Conservation (phyloP, 2,888 invertebrate species). For the Amaurobius ferox region DNA sequence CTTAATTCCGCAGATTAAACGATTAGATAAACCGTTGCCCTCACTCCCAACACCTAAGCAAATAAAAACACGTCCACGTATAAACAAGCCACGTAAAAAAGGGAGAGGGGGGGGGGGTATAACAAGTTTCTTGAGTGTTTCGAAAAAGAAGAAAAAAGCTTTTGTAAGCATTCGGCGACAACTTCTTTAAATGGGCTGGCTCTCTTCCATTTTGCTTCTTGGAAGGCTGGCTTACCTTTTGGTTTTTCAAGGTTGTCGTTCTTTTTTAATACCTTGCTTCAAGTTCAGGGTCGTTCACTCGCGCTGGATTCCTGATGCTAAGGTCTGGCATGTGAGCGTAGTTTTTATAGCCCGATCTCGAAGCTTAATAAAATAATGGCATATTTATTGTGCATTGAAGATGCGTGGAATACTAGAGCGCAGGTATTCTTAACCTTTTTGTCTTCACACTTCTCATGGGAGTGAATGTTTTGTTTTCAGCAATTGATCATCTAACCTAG, state of each 20-base stretch:
- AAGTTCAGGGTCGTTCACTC: slow-evolving; percentile 40
- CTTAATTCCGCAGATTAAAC: neutral
- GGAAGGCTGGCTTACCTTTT: neutral
- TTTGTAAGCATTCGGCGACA: neutral
- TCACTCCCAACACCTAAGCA: neutral
- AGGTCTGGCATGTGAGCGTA: too few species aligned
- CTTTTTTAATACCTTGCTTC: neutral
- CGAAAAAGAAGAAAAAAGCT: neutral
- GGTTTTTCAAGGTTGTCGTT: neutral
- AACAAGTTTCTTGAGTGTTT: neutral
- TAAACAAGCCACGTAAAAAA: too few species aligned
- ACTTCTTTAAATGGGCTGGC: neutral
- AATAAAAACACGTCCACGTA: neutral
- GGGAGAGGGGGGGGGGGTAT: neutral
- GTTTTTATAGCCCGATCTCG: too few species aligned
- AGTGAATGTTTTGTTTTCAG: too few species aligned
- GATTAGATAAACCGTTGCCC: neutral
- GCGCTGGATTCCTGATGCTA: neutral
- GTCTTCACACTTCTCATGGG: too few species aligned
- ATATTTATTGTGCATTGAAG: too few species aligned
- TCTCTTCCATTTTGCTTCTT: neutral
- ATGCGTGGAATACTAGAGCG: too few species aligned
- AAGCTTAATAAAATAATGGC: too few species aligned
- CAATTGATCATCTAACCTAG: too few species aligned
- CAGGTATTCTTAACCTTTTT: too few species aligned